Evolutionary conservation across 2,113 vertebrate genomes (phyloP).

Genomic region (Columba janthina): DNA sequence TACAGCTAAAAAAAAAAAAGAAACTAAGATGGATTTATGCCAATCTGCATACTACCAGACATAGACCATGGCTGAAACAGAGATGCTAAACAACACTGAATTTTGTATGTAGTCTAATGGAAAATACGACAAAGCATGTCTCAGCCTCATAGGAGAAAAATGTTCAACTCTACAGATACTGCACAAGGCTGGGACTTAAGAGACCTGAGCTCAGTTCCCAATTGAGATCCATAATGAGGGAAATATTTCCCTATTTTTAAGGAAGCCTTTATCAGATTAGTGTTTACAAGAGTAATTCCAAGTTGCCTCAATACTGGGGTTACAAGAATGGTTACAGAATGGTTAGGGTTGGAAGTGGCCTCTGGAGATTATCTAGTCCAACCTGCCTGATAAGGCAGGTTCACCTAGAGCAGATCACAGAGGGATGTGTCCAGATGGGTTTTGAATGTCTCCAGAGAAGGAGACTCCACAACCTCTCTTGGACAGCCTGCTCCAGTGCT

Average conservation of each 20-base stretch:
- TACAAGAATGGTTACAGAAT: background rate
- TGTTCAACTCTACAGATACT: background rate
- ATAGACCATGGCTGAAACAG: background rate
- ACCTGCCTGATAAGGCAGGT: too few relatives aligned
- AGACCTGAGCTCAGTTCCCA: background rate
- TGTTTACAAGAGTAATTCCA: background rate
- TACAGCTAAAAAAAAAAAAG: background rate
- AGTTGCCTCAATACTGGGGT: background rate
- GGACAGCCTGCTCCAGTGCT: too few relatives aligned
- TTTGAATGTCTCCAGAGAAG: too few relatives aligned
- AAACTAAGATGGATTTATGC: background rate
- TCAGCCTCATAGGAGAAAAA: background rate
- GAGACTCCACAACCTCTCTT: too few relatives aligned
- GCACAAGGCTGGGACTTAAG: background rate
- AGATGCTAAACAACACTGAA: background rate
- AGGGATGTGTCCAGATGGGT: too few relatives aligned
- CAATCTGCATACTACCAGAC: background rate
- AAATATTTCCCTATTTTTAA: background rate
- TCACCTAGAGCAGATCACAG: too few relatives aligned
- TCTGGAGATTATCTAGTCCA: too few relatives aligned
- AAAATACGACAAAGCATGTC: background rate
- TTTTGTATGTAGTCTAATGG: background rate
- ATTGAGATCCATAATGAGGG: accelerated
- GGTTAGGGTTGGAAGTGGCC: too few relatives aligned
- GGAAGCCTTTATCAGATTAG: background rate